Conservation (phyloP, 2,113 vertebrate species). For the Anas platyrhynchos region DNA sequence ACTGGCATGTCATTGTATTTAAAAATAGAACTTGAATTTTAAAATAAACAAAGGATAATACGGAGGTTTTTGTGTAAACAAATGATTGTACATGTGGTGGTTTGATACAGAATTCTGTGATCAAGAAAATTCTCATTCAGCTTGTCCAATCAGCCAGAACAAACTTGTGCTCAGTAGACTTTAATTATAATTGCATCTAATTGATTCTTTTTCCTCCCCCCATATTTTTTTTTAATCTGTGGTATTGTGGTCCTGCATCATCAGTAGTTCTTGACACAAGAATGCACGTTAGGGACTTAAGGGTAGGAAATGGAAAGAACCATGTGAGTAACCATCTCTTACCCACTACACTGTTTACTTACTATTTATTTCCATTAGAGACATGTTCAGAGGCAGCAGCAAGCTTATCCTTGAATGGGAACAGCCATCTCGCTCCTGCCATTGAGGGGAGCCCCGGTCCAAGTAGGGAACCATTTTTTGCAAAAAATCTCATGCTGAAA, state of each 20-base stretch:
- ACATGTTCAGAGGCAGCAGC: not conserved
- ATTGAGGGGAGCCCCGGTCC: not conserved
- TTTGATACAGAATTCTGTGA: not conserved
- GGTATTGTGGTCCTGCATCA: constrained; percentile 44
- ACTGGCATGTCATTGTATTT: constrained; percentile 29
- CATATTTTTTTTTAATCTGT: not conserved
- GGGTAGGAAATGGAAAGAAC: not conserved
- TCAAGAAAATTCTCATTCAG: constrained; percentile 42
- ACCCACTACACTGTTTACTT: not conserved
- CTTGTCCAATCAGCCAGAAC: constrained; percentile 26
- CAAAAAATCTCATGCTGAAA: not conserved
- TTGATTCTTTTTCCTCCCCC: constrained; percentile 5
- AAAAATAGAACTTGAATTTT: constrained; percentile 60
- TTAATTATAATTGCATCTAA: constrained; percentile 57
- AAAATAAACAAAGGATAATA: constrained; percentile 51
- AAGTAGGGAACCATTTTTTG: not conserved
- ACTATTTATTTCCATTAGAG: not conserved
- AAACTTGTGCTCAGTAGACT: constrained; percentile 9
- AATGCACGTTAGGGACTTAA: not conserved
- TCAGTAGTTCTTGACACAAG: constrained; percentile 1
- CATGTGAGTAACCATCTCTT: not conserved
- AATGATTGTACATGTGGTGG: not conserved
- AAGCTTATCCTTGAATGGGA: not conserved
- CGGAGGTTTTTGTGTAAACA: constrained; percentile 40
- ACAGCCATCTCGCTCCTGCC: not conserved